These are phyloP conservation scores for Lepus europaeus DNA, from an alignment of 2,113 vertebrate genomes.

Conservation along the genomic window DNA sequence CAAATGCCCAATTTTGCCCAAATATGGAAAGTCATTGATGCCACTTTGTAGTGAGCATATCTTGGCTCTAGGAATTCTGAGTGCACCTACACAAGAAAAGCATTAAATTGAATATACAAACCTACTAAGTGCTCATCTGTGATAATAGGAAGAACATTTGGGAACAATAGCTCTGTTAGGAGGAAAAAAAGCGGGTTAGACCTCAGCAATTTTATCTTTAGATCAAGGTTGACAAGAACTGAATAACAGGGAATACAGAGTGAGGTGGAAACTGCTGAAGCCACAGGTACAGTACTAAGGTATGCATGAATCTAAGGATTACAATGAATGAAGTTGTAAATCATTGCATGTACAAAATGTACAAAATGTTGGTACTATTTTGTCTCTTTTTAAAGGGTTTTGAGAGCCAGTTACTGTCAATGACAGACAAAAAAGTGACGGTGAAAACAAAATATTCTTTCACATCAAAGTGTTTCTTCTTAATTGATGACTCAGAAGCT, in stretches of 20 bases:
- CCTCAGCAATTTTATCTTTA: background rate
- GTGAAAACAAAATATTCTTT: slow-evolving; percentile 28
- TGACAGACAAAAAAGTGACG: slow-evolving; percentile 38
- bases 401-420: background rate
- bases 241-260: background rate
- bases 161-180: background rate
- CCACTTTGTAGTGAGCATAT: background rate
- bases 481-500: background rate
- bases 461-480: background rate
- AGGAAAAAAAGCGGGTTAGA: background rate
- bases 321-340: background rate
- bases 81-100: background rate
- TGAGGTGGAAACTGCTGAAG: background rate
- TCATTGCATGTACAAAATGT: background rate
- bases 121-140: background rate
- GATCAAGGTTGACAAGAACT: background rate
- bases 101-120: background rate
- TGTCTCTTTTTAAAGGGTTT: background rate
- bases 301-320: background rate
- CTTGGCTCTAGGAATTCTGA: background rate
- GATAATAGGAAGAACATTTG: slow-evolving; percentile 3
- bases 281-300: background rate
- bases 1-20: background rate
- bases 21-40: background rate
- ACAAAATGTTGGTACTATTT: background rate